Evolutionary conservation across 2,888 invertebrate species (phyloP).

Genomic region (Dynastes grantii): DNA sequence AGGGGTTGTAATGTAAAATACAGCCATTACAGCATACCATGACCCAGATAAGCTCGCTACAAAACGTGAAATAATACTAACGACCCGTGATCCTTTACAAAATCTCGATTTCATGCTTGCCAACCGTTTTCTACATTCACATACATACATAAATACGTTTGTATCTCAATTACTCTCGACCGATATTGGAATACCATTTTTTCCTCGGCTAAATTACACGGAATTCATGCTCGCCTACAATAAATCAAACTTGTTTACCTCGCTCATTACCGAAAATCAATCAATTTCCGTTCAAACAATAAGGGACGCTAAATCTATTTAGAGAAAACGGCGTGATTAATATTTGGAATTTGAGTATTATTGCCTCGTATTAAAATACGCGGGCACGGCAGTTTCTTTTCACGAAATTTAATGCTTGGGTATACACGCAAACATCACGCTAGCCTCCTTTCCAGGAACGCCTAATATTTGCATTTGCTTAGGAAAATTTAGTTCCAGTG

Average conservation of each 20-base stretch:
- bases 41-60: conserved; percentile 5
- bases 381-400: neutral
- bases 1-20: neutral
- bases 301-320: conserved; percentile 23
- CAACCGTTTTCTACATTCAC: neutral
- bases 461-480: neutral
- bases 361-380: neutral
- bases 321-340: conserved; percentile 15
- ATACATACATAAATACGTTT: neutral
- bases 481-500: neutral
- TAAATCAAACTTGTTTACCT: conserved; percentile 42
- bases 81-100: neutral
- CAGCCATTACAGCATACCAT: neutral
- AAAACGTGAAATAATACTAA: conserved; percentile 19
- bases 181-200: conserved; percentile 5
- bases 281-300: conserved; percentile 27
- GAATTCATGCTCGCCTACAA: conserved; percentile 9
- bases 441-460: neutral
- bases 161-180: conserved; percentile 25
- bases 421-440: neutral
- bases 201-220: neutral
- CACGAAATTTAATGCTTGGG: neutral
- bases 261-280: conserved; percentile 39
- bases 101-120: conserved; percentile 12
- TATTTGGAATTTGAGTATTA: conserved; percentile 21